Percentiles rank a stretch among this genome's conserved stretches.
Conservation (phyloP, 2,888 invertebrate genomes). For the Onthophagus sagittarius region DNA sequence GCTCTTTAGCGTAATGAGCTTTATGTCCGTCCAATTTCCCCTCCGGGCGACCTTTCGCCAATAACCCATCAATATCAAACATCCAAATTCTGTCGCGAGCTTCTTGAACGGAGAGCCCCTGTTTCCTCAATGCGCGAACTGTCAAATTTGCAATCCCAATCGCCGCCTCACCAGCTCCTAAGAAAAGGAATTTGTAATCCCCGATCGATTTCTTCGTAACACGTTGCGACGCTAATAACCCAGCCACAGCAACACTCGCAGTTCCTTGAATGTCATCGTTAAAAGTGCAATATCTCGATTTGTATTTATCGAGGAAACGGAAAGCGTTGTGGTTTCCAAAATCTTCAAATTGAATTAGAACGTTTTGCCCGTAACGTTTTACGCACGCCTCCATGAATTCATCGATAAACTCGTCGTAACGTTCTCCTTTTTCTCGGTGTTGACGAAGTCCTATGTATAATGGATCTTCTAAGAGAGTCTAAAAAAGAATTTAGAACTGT, state of each 20-base stretch:
- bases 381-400: constrained; percentile 97
- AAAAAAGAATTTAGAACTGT: too few species aligned
- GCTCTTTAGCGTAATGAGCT: constrained; percentile 70
- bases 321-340: constrained; percentile 98
- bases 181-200: constrained; percentile 87
- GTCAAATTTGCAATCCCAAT: constrained; percentile 69
- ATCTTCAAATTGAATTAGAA: constrained; percentile 81
- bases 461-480: constrained; percentile 77
- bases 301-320: constrained; percentile 85
- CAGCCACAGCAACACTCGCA: constrained; percentile 93
- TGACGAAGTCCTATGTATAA: constrained; percentile 91
- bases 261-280: constrained; percentile 92
- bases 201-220: constrained; percentile 72
- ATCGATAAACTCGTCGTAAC: constrained; percentile 91
- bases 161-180: constrained; percentile 71
- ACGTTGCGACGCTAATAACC: constrained; percentile 75
- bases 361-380: constrained; percentile 80
- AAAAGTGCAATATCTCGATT: constrained; percentile 90
- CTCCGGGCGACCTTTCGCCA: constrained; percentile 65
- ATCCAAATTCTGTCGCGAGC: constrained; percentile 90
- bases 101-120: constrained; percentile 59
- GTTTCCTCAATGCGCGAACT: constrained; percentile 82
- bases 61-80: constrained; percentile 89
- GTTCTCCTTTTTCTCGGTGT: constrained; percentile 74
- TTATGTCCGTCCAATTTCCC: constrained; percentile 70